Percentiles rank a stretch among this genome's conserved stretches.
Conservation (phyloP, 2,797 vertebrate genomes). For the Streptopelia turtur region DNA sequence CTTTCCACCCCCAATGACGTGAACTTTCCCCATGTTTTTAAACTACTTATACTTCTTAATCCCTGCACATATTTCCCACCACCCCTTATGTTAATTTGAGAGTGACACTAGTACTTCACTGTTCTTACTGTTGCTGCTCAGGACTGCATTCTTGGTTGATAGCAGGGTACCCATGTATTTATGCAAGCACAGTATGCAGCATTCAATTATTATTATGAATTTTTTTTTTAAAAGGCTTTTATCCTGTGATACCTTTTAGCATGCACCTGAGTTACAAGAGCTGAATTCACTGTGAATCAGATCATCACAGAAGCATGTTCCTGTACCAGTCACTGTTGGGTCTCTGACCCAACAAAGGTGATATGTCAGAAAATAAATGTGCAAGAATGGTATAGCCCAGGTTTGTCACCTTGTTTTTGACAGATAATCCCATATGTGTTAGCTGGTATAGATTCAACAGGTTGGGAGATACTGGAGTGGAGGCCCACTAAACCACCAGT, state of each 20-base stretch:
- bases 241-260: not conserved
- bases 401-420: not conserved
- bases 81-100: not conserved
- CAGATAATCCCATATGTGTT: not conserved
- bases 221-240: not conserved
- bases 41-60: not conserved
- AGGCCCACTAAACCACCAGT: not conserved
- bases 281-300: not conserved
- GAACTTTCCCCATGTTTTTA: not conserved
- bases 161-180: not conserved
- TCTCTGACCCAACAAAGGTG: not conserved
- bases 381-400: not conserved
- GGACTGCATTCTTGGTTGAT: not conserved
- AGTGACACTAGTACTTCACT: not conserved
- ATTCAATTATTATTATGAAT: not conserved
- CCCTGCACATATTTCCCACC: not conserved
- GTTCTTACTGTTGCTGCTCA: not conserved
- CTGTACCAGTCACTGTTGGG: not conserved
- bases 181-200: not conserved
- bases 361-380: not conserved
- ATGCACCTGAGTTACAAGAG: not conserved
- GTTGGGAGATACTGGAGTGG: not conserved
- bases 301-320: not conserved
- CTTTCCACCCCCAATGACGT: fast-evolving
- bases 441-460: not conserved